A percentile compares a stretch with the other conserved stretches of the same genome.
phyloP scores from a whole-genome alignment of 2,113 vertebrate genomes.

The Asarcornis scutulata region DNA sequence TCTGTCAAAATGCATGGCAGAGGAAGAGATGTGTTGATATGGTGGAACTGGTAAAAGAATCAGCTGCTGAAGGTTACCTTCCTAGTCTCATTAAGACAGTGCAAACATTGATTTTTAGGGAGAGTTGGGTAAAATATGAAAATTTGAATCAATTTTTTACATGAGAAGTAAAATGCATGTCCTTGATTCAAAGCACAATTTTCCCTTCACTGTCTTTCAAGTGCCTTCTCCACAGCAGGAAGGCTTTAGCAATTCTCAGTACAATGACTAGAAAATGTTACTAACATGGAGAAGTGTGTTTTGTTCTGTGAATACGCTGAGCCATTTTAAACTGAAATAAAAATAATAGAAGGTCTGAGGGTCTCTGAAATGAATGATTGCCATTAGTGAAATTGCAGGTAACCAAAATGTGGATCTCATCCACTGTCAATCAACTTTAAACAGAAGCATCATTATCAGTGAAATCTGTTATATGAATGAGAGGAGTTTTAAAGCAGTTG shows the following conservation, averaged over 20 bases:
- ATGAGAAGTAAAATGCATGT: not conserved
- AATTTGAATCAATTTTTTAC: not conserved
- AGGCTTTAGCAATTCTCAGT: rapidly evolving
- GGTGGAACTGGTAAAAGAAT: not conserved
- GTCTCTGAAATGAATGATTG: not conserved
- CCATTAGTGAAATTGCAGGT: not conserved
- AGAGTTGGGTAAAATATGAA: not conserved
- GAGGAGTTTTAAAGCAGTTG: not conserved
- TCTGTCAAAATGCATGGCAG: not conserved
- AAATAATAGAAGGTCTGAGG: not conserved
- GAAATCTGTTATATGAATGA: not conserved
- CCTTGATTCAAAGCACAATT: not conserved
- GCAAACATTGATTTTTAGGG: not conserved
- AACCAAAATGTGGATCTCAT: not conserved
- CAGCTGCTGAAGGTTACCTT: not conserved
- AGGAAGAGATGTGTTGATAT: not conserved
- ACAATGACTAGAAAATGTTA: not conserved
- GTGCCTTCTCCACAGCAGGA: not conserved
- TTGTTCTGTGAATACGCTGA: not conserved
- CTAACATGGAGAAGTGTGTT: not conserved
- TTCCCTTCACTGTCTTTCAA: not conserved
- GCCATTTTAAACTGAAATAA: not conserved
- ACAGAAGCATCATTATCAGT: not conserved
- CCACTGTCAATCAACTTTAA: not conserved
- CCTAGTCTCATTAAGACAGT: not conserved